Conservation (phyloP, 2,797 vertebrate species). For the Lophotriccus pileatus region DNA sequence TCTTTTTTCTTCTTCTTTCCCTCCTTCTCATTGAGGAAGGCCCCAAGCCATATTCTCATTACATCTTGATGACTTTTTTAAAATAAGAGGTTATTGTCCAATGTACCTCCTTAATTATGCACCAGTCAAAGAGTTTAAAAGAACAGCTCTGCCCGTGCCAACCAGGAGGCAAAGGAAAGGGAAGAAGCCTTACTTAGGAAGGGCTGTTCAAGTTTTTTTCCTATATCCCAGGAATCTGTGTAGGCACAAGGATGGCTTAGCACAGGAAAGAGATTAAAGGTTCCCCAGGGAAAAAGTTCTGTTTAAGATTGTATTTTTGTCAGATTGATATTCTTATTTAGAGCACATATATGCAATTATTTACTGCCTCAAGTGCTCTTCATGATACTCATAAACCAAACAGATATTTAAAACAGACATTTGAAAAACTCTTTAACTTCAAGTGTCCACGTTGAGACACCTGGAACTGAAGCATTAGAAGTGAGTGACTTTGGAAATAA, state of each 20-base stretch:
- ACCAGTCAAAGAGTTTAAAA: conserved; percentile 42
- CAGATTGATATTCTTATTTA: background rate
- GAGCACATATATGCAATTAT: background rate
- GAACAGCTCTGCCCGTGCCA: background rate
- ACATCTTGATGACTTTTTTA: conserved; percentile 63
- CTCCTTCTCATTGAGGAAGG: conserved; percentile 20
- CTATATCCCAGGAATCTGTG: background rate
- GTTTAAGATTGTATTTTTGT: background rate
- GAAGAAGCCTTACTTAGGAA: background rate
- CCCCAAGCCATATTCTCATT: conserved; percentile 66
- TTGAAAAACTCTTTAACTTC: background rate
- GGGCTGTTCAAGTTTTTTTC: background rate
- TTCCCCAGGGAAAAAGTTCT: background rate
- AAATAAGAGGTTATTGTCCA: conserved; percentile 54
- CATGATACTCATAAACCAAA: background rate
- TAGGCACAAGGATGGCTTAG: background rate
- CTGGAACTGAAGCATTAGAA: background rate
- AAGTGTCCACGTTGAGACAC: background rate
- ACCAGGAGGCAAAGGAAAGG: background rate
- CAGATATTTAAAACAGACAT: background rate
- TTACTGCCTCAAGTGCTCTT: background rate
- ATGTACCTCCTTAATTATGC: conserved; percentile 68
- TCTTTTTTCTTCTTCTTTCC: background rate
- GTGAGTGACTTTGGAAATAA: background rate
- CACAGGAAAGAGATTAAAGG: background rate